Evolutionary conservation across 2,113 vertebrate species (phyloP), one percentile per base, ranked within the genome.

Genomic region (Marmota flaviventris): DNA sequence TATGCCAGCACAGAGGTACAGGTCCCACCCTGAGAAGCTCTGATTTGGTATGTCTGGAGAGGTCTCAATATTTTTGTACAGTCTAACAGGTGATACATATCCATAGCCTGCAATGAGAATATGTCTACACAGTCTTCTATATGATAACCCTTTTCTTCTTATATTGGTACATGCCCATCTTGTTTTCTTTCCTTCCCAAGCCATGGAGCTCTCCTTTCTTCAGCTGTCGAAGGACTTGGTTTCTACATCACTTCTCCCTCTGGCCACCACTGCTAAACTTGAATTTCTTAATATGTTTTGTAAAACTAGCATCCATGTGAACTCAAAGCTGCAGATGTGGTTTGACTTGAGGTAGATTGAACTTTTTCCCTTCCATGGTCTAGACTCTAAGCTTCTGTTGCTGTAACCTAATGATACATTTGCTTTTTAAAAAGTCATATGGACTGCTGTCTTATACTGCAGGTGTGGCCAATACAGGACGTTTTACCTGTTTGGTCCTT

Each of bases 1-100:
- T 24, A 3, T 73, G 63, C 6, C 51, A 39, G 67, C 27, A 42
- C n/a, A 65, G 63, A 22, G 16, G 22, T 48, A 10, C 16, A 51
- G 0, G 0, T 18, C 42, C 3, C 22, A 8, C 4, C 16, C 12
- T 2, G 14, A 63, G 48, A 73, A 7, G 32, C 17, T 79, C 18
- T 37, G n/a, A 67, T 65, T 92, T n/a, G 17, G 17, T 14, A 14
- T 8, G 32, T 76, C 58, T 51, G 27, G 8, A 85, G 45, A 14
- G 12, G 4, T 8, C n/a, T 48, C 3, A 2, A 1, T 63, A 45
- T 61, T 79, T 92, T 22, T 42, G 42, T 6, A 61, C 2, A 86
- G n/a, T 89, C 61, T 56, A 8, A 79, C 39, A 77, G 83, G 18
- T 39, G 27, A 72, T 70, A 20, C 3, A 8, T 2, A 27, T 11